A percentile compares a stretch with the other conserved stretches of the same genome.
phyloP scores from a whole-genome alignment of 2,113 vertebrate species.

The Bufo gargarizans region DNA sequence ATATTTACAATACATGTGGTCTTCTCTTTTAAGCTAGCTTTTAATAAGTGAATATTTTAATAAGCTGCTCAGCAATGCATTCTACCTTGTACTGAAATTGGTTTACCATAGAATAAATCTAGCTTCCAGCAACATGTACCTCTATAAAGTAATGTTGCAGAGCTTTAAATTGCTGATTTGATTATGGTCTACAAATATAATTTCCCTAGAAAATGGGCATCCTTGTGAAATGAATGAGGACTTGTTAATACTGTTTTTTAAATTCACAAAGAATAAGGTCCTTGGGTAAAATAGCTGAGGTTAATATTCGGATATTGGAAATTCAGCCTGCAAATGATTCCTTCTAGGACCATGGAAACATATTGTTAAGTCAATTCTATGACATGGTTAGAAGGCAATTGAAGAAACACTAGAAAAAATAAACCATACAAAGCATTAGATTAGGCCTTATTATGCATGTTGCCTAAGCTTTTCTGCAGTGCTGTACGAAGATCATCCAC shows the following conservation, averaged over 20 bases:
- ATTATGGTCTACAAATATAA: constrained; percentile 32
- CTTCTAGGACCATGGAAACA: not conserved
- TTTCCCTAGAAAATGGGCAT: not conserved
- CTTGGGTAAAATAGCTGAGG: not conserved
- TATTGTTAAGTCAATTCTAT: not conserved
- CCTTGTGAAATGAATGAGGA: not conserved
- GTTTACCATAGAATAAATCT: constrained; percentile 23
- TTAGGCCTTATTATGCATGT: too few relatives aligned
- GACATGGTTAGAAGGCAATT: not conserved
- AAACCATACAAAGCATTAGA: too few relatives aligned
- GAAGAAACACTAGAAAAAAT: not conserved
- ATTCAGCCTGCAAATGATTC: not conserved
- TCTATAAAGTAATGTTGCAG: constrained; percentile 27
- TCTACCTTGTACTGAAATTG: constrained; percentile 36
- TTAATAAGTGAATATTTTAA: constrained; percentile 21
- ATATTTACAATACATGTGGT: not conserved
- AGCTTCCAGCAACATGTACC: constrained; percentile 1
- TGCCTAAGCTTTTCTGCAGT: too few relatives aligned
- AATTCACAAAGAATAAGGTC: constrained; percentile 18
- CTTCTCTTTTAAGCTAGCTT: not conserved
- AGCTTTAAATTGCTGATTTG: constrained; percentile 32
- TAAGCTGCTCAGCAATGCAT: constrained; percentile 2
- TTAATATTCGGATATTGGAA: not conserved
- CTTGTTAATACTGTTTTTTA: constrained; percentile 19
- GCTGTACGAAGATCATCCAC: too few relatives aligned